Conservation (phyloP, 1,140 invertebrate genomes). For the Aphidius gifuensis region DNA sequence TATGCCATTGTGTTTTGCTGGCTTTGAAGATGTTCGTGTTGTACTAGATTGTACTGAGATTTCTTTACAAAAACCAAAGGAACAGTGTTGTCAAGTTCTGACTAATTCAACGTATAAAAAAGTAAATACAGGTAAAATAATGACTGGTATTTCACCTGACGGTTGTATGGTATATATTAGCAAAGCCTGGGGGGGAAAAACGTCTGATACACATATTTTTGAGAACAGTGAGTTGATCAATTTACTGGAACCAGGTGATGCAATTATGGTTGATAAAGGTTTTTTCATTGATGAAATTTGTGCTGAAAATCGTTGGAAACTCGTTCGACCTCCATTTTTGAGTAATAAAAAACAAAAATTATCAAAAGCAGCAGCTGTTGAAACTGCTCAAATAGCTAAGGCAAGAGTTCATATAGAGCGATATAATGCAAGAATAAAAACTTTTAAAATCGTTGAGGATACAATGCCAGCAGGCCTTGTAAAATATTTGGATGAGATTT, state of each 20-base stretch:
- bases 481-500: constrained; percentile 21
- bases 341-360: constrained; percentile 27
- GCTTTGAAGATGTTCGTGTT: constrained; percentile 18
- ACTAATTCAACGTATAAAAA: constrained; percentile 35
- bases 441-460: constrained; percentile 12
- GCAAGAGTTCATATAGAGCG: constrained; percentile 20
- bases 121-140: constrained; percentile 33
- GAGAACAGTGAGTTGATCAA: constrained; percentile 17
- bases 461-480: constrained; percentile 8
- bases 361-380: constrained; percentile 25
- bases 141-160: constrained; percentile 33
- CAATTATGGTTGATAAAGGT: constrained; percentile 21
- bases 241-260: constrained; percentile 18
- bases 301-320: constrained; percentile 6
- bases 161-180: constrained; percentile 35
- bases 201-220: constrained; percentile 33
- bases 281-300: constrained; percentile 30
- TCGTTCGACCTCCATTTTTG: constrained; percentile 21
- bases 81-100: constrained; percentile 20
- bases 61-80: constrained; percentile 18
- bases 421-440: constrained; percentile 18
- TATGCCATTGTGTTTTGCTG: constrained; percentile 15
- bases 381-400: constrained; percentile 22
- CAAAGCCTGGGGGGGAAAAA: constrained; percentile 30
- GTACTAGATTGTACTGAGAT: constrained; percentile 32